Conservation (phyloP, 2,888 invertebrate species). For the Phania funesta region DNA sequence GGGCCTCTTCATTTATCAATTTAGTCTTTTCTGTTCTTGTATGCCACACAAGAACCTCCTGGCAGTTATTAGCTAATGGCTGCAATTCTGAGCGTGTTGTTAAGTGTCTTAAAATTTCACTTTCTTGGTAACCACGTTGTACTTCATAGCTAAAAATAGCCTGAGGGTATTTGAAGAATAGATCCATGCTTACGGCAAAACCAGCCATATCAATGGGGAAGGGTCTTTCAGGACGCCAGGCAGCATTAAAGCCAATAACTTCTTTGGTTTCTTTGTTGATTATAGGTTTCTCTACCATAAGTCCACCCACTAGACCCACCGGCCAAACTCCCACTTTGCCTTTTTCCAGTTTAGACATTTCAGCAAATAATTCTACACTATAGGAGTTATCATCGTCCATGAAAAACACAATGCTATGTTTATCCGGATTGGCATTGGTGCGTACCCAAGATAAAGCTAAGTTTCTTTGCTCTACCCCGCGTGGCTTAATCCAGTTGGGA, state of each 20-base stretch:
- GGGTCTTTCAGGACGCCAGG: constrained; percentile 93
- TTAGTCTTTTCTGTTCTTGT: constrained; percentile 95
- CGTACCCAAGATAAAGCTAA: constrained; percentile 89
- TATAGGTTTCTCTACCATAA: constrained; percentile 94
- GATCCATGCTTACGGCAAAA: constrained; percentile 91
- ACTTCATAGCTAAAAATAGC: constrained; percentile 92
- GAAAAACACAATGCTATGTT: constrained; percentile 88
- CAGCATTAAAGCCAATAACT: constrained; percentile 84
- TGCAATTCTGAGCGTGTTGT: constrained; percentile 89
- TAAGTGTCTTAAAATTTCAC: constrained; percentile 89
- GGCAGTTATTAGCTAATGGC: constrained; percentile 93
- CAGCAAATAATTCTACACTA: constrained; percentile 91
- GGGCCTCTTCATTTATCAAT: constrained; percentile 85
- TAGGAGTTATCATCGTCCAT: constrained; percentile 99
- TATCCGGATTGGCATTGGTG: constrained; percentile 81
- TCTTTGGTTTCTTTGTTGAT: constrained; percentile 84
- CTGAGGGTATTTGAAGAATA: constrained; percentile 86
- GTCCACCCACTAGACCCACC: constrained; percentile 96
- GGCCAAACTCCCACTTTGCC: constrained; percentile 93
- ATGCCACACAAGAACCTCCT: constrained; percentile 99
- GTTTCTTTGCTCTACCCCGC: constrained; percentile 96
- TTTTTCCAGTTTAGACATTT: constrained; percentile 90
- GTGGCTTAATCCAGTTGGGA: constrained; percentile 88
- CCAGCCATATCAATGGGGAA: constrained; percentile 99
- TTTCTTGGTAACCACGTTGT: constrained; percentile 94